phyloP scores from a whole-genome alignment of 2,113 vertebrate genomes.

The Chinchilla lanigera region DNA sequence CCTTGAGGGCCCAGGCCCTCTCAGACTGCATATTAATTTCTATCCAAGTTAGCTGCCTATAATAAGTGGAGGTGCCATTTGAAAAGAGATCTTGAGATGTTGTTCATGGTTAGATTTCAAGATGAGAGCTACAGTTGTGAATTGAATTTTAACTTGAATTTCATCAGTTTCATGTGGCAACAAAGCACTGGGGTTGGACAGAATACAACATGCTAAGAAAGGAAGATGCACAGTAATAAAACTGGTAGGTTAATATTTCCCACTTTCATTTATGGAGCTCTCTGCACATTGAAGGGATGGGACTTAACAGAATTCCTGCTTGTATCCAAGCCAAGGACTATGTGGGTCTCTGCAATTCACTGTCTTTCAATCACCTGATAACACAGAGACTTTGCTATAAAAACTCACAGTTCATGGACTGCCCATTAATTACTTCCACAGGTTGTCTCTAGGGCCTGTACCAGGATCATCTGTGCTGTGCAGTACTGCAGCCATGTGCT shows the following conservation, averaged over 20 bases:
- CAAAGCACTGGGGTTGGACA: background rate
- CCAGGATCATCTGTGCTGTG: background rate
- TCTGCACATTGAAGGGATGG: background rate
- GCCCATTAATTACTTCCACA: background rate
- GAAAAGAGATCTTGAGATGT: background rate
- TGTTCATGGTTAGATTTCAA: slow-evolving; percentile 26
- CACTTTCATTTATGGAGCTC: background rate
- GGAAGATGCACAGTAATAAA: background rate
- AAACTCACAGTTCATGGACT: background rate
- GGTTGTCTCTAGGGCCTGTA: background rate
- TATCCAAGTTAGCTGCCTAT: background rate
- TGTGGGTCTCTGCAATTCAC: background rate
- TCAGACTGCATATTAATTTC: background rate
- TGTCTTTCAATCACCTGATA: background rate
- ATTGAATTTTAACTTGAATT: slow-evolving; percentile 40
- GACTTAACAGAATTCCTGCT: background rate
- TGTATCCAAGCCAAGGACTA: background rate
- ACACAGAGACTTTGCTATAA: background rate
- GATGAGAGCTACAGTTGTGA: slow-evolving; percentile 24
- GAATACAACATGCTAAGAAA: background rate
- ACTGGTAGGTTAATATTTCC: background rate
- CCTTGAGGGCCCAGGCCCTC: background rate
- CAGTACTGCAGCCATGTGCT: background rate
- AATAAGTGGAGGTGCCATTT: slow-evolving; percentile 13
- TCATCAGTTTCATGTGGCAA: background rate